Evolutionary conservation across 2,888 invertebrate genomes (phyloP).

Genomic region (Meandrusa payeni): DNA sequence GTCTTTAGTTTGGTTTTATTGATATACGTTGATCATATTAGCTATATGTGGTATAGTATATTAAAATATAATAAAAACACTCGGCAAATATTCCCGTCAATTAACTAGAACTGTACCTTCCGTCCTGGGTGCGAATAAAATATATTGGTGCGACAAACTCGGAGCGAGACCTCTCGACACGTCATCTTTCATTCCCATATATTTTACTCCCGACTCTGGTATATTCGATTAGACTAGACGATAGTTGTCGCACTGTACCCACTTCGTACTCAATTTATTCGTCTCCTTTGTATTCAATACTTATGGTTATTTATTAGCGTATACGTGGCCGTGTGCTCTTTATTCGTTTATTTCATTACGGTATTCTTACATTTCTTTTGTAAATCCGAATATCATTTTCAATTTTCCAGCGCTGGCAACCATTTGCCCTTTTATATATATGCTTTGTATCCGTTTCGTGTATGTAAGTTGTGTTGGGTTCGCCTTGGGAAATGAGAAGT

Average conservation of each 20-base stretch:
- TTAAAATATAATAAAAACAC: background rate
- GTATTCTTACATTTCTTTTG: background rate
- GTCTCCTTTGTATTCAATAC: constrained; percentile 29
- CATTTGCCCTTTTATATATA: too few relatives aligned
- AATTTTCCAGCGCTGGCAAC: background rate
- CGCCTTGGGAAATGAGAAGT: too few relatives aligned
- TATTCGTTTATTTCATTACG: constrained; percentile 4
- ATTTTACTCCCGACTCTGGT: constrained; percentile 35
- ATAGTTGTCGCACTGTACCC: constrained; percentile 35
- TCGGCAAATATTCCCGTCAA: constrained; percentile 6
- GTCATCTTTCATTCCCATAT: constrained; percentile 40
- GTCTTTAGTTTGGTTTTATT: too few relatives aligned
- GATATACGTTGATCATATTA: too few relatives aligned
- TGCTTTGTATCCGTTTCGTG: too few relatives aligned
- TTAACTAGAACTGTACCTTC: constrained; percentile 24
- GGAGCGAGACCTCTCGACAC: constrained; percentile 37
- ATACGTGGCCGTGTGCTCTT: background rate
- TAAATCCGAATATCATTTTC: constrained; percentile 3
- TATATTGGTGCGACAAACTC: constrained; percentile 32
- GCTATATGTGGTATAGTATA: too few relatives aligned
- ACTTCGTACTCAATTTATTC: constrained; percentile 36
- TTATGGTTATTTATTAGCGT: constrained; percentile 28
- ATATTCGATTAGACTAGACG: constrained; percentile 39
- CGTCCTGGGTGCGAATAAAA: constrained; percentile 32
- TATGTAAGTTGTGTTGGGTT: too few relatives aligned